These are phyloP conservation scores for Limnephilus marmoratus DNA, from an alignment of 2,888 invertebrate species.

Conservation along the genomic window DNA sequence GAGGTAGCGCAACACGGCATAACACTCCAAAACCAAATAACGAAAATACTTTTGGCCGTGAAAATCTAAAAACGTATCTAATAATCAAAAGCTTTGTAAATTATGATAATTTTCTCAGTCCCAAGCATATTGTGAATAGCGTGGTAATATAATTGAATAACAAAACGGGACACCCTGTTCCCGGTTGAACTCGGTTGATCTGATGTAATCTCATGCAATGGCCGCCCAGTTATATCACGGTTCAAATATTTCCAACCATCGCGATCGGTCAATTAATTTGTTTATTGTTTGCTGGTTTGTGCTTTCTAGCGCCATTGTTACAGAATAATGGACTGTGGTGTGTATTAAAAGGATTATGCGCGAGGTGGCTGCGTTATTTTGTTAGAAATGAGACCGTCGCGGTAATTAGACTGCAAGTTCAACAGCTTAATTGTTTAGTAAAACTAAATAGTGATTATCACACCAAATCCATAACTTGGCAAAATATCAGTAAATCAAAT, in stretches of 20 bases:
- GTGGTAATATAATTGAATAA: not conserved
- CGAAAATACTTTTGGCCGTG: too few species aligned
- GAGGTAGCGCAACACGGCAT: too few species aligned
- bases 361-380: not conserved
- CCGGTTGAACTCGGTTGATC: constrained; percentile 35
- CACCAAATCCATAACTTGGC: not conserved
- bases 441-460: not conserved
- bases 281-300: constrained; percentile 39
- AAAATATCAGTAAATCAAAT: not conserved
- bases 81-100: too few species aligned
- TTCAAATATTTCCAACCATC: constrained; percentile 45
- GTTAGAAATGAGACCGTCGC: not conserved
- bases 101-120: too few species aligned
- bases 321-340: not conserved
- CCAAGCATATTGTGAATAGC: too few species aligned
- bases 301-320: constrained; percentile 23
- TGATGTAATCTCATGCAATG: constrained; percentile 32
- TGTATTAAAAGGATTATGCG: not conserved
- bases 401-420: not conserved
- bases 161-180: not conserved
- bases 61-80: too few species aligned
- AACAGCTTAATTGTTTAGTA: not conserved
- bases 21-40: too few species aligned
- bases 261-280: constrained; percentile 41
- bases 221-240: constrained; percentile 39